phyloP scores from a whole-genome alignment of 2,113 vertebrate species.

The Sinocyclocheilus anshuiensis region DNA sequence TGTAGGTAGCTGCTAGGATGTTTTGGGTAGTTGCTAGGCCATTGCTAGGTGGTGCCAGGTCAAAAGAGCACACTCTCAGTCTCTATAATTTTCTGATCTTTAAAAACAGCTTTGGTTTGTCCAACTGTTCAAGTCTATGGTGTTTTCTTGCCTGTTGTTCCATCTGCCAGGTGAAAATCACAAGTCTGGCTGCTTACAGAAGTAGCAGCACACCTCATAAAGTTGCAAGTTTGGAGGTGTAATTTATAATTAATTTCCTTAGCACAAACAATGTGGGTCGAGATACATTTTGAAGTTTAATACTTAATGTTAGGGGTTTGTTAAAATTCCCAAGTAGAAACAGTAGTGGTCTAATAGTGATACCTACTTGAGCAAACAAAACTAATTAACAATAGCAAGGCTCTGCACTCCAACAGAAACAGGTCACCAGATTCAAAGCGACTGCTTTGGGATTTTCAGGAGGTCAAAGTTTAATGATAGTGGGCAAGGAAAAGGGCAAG shows the following conservation, averaged over 20 bases:
- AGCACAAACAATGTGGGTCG: background rate
- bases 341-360: background rate
- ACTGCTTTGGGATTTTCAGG: slow-evolving; percentile 21
- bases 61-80: too few relatives aligned
- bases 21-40: background rate
- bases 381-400: slow-evolving; percentile 40
- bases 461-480: slow-evolving; percentile 41
- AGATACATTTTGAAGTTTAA: background rate
- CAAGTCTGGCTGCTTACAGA: background rate
- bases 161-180: background rate
- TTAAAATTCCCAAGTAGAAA: background rate
- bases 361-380: slow-evolving; percentile 21
- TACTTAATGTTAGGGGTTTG: background rate
- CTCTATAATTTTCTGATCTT: too few relatives aligned
- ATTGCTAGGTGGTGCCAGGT: too few relatives aligned
- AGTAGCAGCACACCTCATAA: background rate
- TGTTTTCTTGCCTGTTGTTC: background rate
- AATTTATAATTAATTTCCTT: background rate
- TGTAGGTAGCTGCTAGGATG: background rate
- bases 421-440: slow-evolving; percentile 29
- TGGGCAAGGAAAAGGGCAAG: background rate
- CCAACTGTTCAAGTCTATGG: background rate
- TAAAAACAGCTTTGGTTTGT: background rate
- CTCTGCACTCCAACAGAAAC: background rate
- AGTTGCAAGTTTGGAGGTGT: background rate